Evolutionary conservation across 2,888 invertebrate species (phyloP), one percentile per base, ranked within the genome.

Genomic region (Drosophila eohydei): DNA sequence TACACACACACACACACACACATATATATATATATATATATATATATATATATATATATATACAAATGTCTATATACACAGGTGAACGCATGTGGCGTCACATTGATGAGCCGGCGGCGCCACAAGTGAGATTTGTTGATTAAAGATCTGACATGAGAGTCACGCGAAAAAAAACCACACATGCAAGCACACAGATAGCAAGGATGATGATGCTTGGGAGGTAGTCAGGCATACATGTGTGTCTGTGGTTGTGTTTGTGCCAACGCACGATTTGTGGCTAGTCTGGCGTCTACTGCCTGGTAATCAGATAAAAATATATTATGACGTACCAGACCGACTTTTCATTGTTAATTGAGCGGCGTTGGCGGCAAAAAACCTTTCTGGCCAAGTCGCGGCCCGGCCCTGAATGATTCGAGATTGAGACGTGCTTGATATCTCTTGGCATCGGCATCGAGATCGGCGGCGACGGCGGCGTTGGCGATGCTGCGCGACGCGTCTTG

Each of bases 231-330:
- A 7, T 30, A 30, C 30, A 14, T 40, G 34, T 44, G 32, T 26
- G 6, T 52, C 54, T 56, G 38, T 66, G 48, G 55, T 34, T 54
- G 36, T 79, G 56, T 41, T 52, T 65, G 64, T 64, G 55, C 63
- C 66, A 72, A 87, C 81, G 82, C 84, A 82, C 84, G 82, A 87
- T 84, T 79, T 80, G 71, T 69, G 48, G 55, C 48, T 55, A 56
- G 72, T 74, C 71, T 62, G 57, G 38, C 55, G 63, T 65, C 67
- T 71, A 56, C 59, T 59, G 58, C 32, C 86, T 78, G 83, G 71
- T 86, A 81, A 81, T 84, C 88, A 84, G 88, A 89, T 82, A 82
- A 78, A 89, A 88, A 84, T 88, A 85, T 84, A 84, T 85, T 85
- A 85, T 89, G 89, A 85, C 89, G 88, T 80, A 82, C 82, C 80